Evolutionary conservation across 2,888 invertebrate species (phyloP), one percentile per base, ranked within the genome.

Genomic region (Magallana nippona): DNA sequence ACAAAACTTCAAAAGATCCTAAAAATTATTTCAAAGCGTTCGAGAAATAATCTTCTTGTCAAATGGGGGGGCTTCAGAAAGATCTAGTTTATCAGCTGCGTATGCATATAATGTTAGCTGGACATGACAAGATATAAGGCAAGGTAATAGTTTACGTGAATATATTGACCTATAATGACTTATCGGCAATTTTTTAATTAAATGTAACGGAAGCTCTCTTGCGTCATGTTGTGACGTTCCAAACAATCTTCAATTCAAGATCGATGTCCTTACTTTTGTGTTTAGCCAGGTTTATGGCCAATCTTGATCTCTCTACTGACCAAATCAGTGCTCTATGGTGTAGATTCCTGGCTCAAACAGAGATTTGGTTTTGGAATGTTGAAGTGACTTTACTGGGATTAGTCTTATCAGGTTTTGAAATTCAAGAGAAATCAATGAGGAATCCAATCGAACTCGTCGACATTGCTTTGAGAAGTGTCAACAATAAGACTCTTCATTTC

Each of bases 391-490:
- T 22, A 27, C 27, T 0, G 10, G 27, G 71, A 71, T 71, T 71
- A 71, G 27, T 71, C 71, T 71, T 71, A 71, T 71, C 71, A 15
- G 22, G 71, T 71, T 32, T 44, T 27, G 71, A 27, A 15, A 71
- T 71, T 71, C 71, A 71, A 71, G 27, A 71, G 27, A 71, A 71
- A 71, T 71, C 71, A 71, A 71, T 71, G 71, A 27, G 27, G 10
- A 32, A 71, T 71, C 27, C 27, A 27, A 32, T 71, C 71, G 32
- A 71, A 32, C 63, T 71, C 71, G 27, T 71, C 71, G 27, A 71
- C 71, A 71, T 71, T 71, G 27, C 71, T 71, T 15, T 22, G 32
- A 32, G 22, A 71, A 15, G 32, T 71, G 71, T 22, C 63, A 22
- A 71, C 22, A 71, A 60, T n/a, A 1, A 15, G 32, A 71, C 32